Percentiles rank a stretch among this genome's conserved stretches.
Conservation (phyloP, 2,888 invertebrate genomes). For the Zygaena filipendulae region DNA sequence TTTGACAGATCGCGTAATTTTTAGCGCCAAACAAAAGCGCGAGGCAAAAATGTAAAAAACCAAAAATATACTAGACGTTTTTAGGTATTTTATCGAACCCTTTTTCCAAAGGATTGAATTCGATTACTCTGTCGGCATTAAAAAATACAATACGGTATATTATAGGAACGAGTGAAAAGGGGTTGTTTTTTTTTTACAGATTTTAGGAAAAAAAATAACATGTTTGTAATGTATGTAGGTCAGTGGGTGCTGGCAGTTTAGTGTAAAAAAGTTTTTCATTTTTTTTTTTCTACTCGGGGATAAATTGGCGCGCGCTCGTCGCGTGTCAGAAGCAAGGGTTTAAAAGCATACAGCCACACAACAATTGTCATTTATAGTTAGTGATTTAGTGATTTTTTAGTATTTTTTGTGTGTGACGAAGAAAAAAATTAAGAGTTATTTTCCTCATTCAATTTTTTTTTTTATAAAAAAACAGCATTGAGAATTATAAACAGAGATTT, state of each 20-base stretch:
- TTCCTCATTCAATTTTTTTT: too few relatives aligned
- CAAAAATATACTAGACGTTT: too few relatives aligned
- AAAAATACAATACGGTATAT: too few relatives aligned
- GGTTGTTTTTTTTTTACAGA: constrained; percentile 50
- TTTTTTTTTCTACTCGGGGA: constrained; percentile 23
- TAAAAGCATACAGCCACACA: constrained; percentile 36
- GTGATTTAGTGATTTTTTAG: constrained; percentile 57
- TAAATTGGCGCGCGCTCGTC: constrained; percentile 55
- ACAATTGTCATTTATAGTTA: constrained; percentile 57
- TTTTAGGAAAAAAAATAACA: constrained; percentile 43
- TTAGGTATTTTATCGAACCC: constrained; percentile 56
- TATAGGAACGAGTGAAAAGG: constrained; percentile 42
- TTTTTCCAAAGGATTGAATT: constrained; percentile 67
- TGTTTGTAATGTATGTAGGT: constrained; percentile 52
- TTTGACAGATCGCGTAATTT: constrained; percentile 63
- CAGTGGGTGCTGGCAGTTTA: constrained; percentile 51
- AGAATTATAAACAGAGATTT: too few relatives aligned
- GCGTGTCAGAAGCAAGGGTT: constrained; percentile 53
- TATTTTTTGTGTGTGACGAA: too few relatives aligned
- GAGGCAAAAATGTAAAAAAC: constrained; percentile 33
- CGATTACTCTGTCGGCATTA: constrained; percentile 38
- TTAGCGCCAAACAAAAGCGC: constrained; percentile 45
- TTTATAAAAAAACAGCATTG: too few relatives aligned
- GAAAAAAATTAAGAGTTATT: too few relatives aligned
- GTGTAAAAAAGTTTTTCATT: constrained; percentile 44